These are phyloP conservation scores for Mormyrops boulengeri DNA, from an alignment of 2,797 vertebrate genomes.

Conservation along the genomic window DNA sequence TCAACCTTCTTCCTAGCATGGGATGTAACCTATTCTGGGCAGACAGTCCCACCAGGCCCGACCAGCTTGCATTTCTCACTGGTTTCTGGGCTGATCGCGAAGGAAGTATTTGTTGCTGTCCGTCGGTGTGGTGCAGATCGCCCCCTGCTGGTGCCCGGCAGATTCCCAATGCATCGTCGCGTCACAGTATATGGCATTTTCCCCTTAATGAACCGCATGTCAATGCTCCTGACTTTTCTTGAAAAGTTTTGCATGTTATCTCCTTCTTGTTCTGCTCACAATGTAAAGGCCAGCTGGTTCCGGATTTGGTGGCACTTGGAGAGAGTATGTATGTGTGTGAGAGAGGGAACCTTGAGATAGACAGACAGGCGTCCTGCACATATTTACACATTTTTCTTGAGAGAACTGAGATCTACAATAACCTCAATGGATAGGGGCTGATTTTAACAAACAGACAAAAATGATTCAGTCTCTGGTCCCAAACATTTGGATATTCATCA, in stretches of 20 bases:
- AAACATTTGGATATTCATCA: background rate
- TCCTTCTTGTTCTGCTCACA: background rate
- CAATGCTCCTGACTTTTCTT: background rate
- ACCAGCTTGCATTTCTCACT: background rate
- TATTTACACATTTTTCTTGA: background rate
- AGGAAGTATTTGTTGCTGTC: background rate
- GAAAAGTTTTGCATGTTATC: too few relatives aligned
- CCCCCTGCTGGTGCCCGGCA: background rate
- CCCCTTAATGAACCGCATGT: background rate
- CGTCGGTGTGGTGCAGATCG: background rate
- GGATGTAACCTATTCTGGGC: background rate
- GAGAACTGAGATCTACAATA: background rate
- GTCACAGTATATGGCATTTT: background rate
- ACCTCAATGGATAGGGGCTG: background rate
- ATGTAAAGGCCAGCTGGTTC: background rate
- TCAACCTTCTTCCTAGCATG: background rate
- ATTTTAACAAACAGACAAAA: background rate
- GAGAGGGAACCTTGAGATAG: background rate
- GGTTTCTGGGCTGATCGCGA: background rate
- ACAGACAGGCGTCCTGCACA: background rate
- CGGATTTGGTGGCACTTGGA: background rate
- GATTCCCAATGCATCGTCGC: background rate
- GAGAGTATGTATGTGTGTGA: background rate
- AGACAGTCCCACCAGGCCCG: background rate
- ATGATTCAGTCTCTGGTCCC: background rate